Base-by-base conservation (phyloP, 2,113 vertebrate genomes). In the Addax nasomaculatus region DNA sequence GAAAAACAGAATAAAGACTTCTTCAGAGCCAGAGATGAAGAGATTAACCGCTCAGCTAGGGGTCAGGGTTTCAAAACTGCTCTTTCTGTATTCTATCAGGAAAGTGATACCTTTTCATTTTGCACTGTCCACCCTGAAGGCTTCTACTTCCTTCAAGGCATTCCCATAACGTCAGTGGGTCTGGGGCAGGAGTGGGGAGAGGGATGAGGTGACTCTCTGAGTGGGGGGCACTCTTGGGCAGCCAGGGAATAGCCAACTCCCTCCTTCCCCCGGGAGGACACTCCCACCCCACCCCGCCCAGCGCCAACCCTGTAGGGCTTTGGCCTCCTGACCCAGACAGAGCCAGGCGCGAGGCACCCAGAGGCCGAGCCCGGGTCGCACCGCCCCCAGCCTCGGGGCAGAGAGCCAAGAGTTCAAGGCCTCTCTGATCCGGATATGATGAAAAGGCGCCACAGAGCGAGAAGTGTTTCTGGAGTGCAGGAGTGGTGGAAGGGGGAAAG, bases 381-480 rank as follows among this genome's bases (percentile, higher is more conserved):
- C 98, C 98, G 94, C 98, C 97, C 92, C 91, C 60, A 76, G 97
- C 93, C 85, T 90, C 79, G 36, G 87, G 92, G 91, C 39, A n/a
- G 92, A 97, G 39, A n/a, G 98, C 97, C 98, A 98, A 47, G 93
- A 96, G 98, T 62, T 97, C 98, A 97, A 96, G 96, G 96, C 95
- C 98, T 96, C 97, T 96, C 98, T 97, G 98, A 99, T 99, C 99
- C 99, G 99, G 99, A 99, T 99, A 98, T 99, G 99, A 99, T 99
- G 99, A 98, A 99, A 99, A 98, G 98, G 90, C 96, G 92, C 84
- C 39, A 93, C 95, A 55, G 96, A 89, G 81, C n/a, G 67, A 92
- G 94, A 96, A 85, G 92, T 53, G 96, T 90, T 64, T 73, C 93
- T 45, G 95, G 93, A 90, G 73, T 95, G 98, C 97, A 98, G 98